A percentile compares a stretch with the other conserved stretches of the same genome.
Evolutionary conservation across 23 tunicate species (phyloP).

Genomic region (Pegea sp.): DNA sequence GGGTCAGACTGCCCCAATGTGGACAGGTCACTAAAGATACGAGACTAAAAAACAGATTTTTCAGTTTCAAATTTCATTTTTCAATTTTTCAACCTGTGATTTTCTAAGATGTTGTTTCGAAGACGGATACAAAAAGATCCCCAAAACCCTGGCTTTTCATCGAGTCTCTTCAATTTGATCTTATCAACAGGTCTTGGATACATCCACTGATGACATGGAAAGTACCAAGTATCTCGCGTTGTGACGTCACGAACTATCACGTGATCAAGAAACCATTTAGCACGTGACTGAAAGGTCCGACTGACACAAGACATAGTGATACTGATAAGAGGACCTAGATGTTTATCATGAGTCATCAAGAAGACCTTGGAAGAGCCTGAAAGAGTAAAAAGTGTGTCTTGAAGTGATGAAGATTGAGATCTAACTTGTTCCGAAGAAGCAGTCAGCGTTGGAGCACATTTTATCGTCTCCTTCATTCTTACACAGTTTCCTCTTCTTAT

Average conservation of each 20-base stretch:
- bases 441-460: too few species aligned
- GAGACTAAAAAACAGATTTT: slow-evolving; percentile 5
- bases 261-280: slow-evolving; percentile 46
- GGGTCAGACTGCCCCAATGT: slow-evolving; percentile 22
- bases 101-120: slow-evolving; percentile 17
- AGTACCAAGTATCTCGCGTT: slow-evolving; percentile 19
- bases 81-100: slow-evolving; percentile 18
- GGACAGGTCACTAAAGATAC: slow-evolving; percentile 44
- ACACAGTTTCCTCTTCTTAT: background rate
- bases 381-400: slow-evolving; percentile 1
- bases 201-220: slow-evolving; percentile 53
- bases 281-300: slow-evolving; percentile 16
- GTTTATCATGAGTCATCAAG: slow-evolving; percentile 27
- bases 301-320: slow-evolving; percentile 48
- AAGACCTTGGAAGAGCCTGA: slow-evolving; percentile 63
- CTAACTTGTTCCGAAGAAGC: too few species aligned
- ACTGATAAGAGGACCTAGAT: slow-evolving; percentile 29
- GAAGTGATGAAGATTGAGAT: background rate
- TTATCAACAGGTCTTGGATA: slow-evolving; percentile 17
- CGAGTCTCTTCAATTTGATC: slow-evolving; percentile 15
- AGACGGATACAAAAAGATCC: slow-evolving; percentile 15
- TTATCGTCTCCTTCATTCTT: too few species aligned
- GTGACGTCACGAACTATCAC: slow-evolving; percentile 62
- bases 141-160: slow-evolving; percentile 12
- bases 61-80: slow-evolving; percentile 1